Conservation (phyloP, 1,140 invertebrate species). For the Monomorium pharaonis region DNA sequence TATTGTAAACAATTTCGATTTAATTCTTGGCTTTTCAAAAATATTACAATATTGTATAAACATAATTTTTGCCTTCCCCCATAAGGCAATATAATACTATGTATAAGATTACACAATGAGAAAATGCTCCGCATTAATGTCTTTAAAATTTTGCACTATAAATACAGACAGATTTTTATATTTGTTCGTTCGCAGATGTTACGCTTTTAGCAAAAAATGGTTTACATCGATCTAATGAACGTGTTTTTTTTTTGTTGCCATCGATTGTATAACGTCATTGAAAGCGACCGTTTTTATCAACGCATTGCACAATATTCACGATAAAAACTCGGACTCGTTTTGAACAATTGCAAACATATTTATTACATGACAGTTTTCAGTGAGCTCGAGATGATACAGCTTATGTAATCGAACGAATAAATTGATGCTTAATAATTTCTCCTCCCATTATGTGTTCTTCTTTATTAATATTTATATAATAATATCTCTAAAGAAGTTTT, state of each 20-base stretch:
- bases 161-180: not conserved
- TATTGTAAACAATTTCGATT: not conserved
- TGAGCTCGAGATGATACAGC: not conserved
- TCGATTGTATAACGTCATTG: constrained; percentile 6
- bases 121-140: not conserved
- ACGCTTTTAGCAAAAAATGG: not conserved
- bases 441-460: not conserved
- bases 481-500: not conserved
- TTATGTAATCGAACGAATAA: not conserved
- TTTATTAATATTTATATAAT: constrained; percentile 1
- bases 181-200: not conserved
- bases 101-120: not conserved
- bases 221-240: constrained; percentile 5
- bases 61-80: not conserved
- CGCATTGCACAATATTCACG: not conserved
- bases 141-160: not conserved
- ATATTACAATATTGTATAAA: not conserved
- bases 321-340: not conserved
- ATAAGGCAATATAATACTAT: no score
- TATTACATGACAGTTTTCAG: not conserved
- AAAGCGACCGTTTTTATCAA: constrained; percentile 6
- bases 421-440: not conserved
- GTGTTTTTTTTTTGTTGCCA: constrained; percentile 6
- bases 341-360: not conserved
- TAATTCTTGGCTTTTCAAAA: not conserved